Conservation (phyloP, 1,140 invertebrate species). For the Brachystomella parvula region DNA sequence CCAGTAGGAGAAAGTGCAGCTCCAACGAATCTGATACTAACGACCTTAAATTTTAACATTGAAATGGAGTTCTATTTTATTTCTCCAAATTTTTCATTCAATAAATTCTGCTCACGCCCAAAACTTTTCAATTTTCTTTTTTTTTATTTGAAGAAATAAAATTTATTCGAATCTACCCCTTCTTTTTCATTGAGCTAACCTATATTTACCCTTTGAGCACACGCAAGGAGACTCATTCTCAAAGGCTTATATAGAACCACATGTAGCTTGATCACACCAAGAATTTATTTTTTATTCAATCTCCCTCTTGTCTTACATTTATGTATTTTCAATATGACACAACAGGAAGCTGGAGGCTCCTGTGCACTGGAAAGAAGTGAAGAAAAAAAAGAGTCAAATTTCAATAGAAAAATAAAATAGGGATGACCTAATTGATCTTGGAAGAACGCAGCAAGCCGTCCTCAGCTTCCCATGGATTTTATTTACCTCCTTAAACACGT, state of each 20-base stretch:
- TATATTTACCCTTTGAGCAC: conserved; percentile 36
- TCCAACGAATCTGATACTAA: neutral
- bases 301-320: neutral
- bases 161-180: conserved; percentile 5
- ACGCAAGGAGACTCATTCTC: conserved; percentile 20
- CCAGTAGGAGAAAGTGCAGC: neutral
- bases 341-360: neutral
- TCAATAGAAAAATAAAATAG: neutral
- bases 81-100: neutral
- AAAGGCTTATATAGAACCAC: neutral
- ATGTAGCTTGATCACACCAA: neutral
- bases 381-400: neutral
- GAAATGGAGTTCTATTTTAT: neutral
- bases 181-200: conserved; percentile 30
- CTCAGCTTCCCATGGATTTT: conserved; percentile 27
- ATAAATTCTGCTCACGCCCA: neutral
- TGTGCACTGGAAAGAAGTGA: neutral
- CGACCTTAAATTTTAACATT: neutral
- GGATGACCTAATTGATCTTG: neutral
- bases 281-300: neutral
- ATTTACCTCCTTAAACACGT: conserved; percentile 33
- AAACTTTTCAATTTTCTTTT: conserved; percentile 11
- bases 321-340: neutral
- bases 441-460: conserved; percentile 11
- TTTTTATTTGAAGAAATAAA: neutral